Base-by-base conservation (phyloP, 2,113 vertebrate genomes). In the Grantiella picta region DNA sequence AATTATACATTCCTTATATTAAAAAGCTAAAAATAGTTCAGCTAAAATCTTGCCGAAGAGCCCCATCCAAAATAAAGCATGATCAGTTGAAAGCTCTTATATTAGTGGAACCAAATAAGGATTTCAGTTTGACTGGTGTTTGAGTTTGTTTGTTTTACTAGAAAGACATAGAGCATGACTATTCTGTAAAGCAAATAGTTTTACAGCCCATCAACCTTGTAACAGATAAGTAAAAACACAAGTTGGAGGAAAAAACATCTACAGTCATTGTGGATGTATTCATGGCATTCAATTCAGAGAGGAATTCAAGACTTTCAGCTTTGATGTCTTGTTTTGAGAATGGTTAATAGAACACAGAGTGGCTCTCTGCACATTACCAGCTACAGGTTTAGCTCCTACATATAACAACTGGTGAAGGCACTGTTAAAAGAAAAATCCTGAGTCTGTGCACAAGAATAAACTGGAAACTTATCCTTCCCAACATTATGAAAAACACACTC, bases 401-500 rank as follows among this genome's bases (percentile, higher is more conserved):
- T 12, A 13, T 12, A 66, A 59, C 36, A 94, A 71, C 35, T 61
- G 23, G 21, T 66, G 64, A 92, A 71, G 59, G 44, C 25, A 60
- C 64, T 28, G 22, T 31, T 56, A 60, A n/a, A 85, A 88, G 52
- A 89, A 86, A 86, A 82, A 71, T 40, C 33, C 35, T 21, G 36
- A 86, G 35, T 28, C 60, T 90, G 44, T 64, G 76, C 60, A 78
- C 82, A 96, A 81, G 95, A 96, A 97, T 94, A 97, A 97, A 97
- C 95, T 97, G 95, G 96, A 97, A 97, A 92, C 69, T 75, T 69
- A 90, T 96, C 93, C 95, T 94, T 95, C 95, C 71, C 75, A 64
- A 95, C 92, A 78, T 97, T 96, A 97, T 95, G 96, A 97, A 97
- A 98, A 83, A 95, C 95, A 96, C 75, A 76, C 83, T 81, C 56